phyloP scores from a whole-genome alignment of 2,113 vertebrate species.

The Ancistrus triradiatus region DNA sequence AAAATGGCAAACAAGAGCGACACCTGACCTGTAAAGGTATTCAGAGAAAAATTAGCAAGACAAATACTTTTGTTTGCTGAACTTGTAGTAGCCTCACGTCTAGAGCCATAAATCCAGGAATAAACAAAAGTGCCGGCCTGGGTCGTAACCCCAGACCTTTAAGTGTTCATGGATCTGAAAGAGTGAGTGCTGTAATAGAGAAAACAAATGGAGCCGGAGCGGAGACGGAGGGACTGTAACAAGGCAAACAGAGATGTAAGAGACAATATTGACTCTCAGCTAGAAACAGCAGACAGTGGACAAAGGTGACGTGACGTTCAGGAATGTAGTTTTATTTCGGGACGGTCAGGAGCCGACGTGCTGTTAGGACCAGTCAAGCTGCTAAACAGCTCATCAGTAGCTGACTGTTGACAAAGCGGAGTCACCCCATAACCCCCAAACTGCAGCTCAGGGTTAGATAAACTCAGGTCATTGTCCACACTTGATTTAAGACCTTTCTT shows the following conservation, averaged over 20 bases:
- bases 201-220: constrained; percentile 37
- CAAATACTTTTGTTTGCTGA: background rate
- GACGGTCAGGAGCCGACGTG: constrained; percentile 30
- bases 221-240: background rate
- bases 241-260: constrained; percentile 44
- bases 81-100: background rate
- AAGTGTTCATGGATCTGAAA: constrained; percentile 55
- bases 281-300: constrained; percentile 16
- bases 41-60: constrained; percentile 54
- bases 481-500: constrained; percentile 37
- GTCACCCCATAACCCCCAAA: constrained; percentile 40
- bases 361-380: constrained; percentile 34
- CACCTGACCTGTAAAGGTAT: constrained; percentile 27
- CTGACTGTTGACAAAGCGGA: constrained; percentile 25
- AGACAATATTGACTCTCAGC: constrained; percentile 59
- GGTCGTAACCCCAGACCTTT: constrained; percentile 6
- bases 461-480: constrained; percentile 15
- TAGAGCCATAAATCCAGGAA: too few species aligned
- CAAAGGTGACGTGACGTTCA: constrained; percentile 40
- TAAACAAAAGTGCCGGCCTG: background rate
- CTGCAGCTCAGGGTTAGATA: constrained; percentile 39
- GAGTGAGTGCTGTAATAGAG: background rate
- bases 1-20: constrained; percentile 62
- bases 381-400: constrained; percentile 42
- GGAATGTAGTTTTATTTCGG: constrained; percentile 50